Percentiles rank a stretch among this genome's conserved stretches.
Evolutionary conservation across 2,888 invertebrate genomes (phyloP).

Genomic region (Stegophylla sp.): DNA sequence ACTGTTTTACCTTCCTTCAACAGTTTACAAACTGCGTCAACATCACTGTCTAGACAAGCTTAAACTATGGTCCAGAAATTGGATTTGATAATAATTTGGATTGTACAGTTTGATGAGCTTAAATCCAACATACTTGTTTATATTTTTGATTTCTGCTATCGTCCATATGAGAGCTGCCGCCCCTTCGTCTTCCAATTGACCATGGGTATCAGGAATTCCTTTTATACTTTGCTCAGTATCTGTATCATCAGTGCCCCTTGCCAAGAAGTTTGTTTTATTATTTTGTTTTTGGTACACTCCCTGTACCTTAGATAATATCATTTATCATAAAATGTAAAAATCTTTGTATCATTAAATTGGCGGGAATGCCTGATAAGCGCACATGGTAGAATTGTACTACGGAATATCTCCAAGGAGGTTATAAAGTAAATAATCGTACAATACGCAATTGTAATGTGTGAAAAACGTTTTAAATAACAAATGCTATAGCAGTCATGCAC

Average conservation of each 20-base stretch:
- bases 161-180: slow-evolving; percentile 95
- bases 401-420: too few species aligned
- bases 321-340: too few species aligned
- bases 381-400: too few species aligned
- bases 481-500: too few species aligned
- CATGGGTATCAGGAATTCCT: slow-evolving; percentile 86
- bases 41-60: slow-evolving; percentile 94
- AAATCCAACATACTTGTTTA: slow-evolving; percentile 60
- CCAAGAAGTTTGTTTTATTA: slow-evolving; percentile 49
- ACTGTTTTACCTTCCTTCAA: slow-evolving; percentile 92
- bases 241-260: slow-evolving; percentile 47
- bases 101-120: slow-evolving; percentile 38
- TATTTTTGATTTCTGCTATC: slow-evolving; percentile 75
- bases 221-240: slow-evolving; percentile 65
- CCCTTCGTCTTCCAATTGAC: slow-evolving; percentile 92
- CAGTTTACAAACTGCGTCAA: slow-evolving; percentile 87
- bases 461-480: too few species aligned
- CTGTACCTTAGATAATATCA: too few species aligned
- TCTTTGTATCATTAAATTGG: too few species aligned
- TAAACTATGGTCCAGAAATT: slow-evolving; percentile 77
- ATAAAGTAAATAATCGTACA: too few species aligned
- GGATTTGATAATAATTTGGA: slow-evolving; percentile 51
- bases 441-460: too few species aligned
- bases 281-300: too few species aligned
- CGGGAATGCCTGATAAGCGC: too few species aligned